Evolutionary conservation across 1,140 invertebrate genomes (phyloP).

Genomic region (Drosophila grimshawi): DNA sequence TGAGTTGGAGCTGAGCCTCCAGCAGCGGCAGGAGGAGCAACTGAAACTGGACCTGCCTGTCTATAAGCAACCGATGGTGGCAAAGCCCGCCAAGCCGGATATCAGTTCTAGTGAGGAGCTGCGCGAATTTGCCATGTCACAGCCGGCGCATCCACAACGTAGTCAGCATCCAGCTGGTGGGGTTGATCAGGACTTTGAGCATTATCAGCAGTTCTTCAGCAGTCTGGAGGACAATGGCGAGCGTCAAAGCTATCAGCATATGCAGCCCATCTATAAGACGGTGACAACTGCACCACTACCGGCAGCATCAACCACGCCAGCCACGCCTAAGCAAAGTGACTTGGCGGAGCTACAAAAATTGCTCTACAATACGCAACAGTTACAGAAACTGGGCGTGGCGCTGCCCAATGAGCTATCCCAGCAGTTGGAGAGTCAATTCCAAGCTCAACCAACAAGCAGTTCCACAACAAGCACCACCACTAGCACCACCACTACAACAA

Average conservation of each 20-base stretch:
- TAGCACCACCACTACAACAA: slow-evolving; percentile 5
- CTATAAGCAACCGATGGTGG: slow-evolving; percentile 38
- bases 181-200: slow-evolving; percentile 43
- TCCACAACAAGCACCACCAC: slow-evolving; percentile 16
- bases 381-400: slow-evolving; percentile 84
- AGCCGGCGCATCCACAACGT: slow-evolving; percentile 60
- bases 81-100: neutral
- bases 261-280: slow-evolving; percentile 78
- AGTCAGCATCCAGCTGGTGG: neutral
- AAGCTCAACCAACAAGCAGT: slow-evolving; percentile 11
- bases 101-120: slow-evolving; percentile 72
- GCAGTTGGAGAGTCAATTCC: slow-evolving; percentile 70
- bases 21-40: slow-evolving; percentile 2
- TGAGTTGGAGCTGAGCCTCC: slow-evolving; percentile 6
- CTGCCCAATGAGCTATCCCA: slow-evolving; percentile 75
- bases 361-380: slow-evolving; percentile 77
- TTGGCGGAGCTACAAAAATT: slow-evolving; percentile 75
- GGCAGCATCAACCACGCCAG: slow-evolving; percentile 17
- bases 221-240: slow-evolving; percentile 66
- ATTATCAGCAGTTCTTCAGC: slow-evolving; percentile 73
- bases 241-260: slow-evolving; percentile 66
- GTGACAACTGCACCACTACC: slow-evolving; percentile 13
- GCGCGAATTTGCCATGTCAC: slow-evolving; percentile 64
- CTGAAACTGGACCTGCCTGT: slow-evolving; percentile 67
- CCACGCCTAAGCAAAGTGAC: slow-evolving; percentile 46